Base-by-base conservation (phyloP, 2,888 invertebrate species). In the Thereva unica region DNA sequence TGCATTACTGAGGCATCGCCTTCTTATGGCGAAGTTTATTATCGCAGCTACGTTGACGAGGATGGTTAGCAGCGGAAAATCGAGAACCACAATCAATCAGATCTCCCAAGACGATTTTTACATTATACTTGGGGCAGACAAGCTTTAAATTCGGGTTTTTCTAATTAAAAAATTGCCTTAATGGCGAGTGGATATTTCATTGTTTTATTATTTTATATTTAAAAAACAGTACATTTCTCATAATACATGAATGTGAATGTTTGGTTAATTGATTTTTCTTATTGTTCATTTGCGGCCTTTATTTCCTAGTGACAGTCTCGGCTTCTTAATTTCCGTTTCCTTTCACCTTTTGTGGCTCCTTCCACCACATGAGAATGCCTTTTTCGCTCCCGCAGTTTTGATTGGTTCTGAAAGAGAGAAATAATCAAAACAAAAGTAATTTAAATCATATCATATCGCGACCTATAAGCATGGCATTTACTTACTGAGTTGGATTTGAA, bases 181-280 rank as follows among this genome's bases (percentile, higher is more conserved):
- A 8, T 41, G 9, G 6, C 6, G 6, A 41, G 7, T 41, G 6
- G 6, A 8, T 8, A 41, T 41, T 41, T 8, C n/a, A 7, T 7
- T n/a, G 7, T 42, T 42, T n/a, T 7, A 2, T 7, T 42, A n/a
- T 9, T 3, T 42, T 42, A n/a, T 42, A n/a, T 9, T 2, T 47
- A 47, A n/a, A n/a, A 47, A 47, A 4, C 47, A 7, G 23, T 50
- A 34, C 50, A n/a, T n/a, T n/a, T n/a, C n/a, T n/a, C n/a, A n/a
- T n/a, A n/a, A n/a, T n/a, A n/a, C n/a, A n/a, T n/a, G 23, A 23
- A 23, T 2, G 23, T 2, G 23, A 23, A 23, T 23, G 61, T 61
- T 61, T 61, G 61, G 40, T 59, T 59, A 49, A 59, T 49, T 61
- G 61, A 23, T 61, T 50, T 49, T 61, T 61, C 40, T 61, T 61